A percentile compares a stretch with the other conserved stretches of the same genome.
Evolutionary conservation across 92 coral and sea anemone species (phyloP).

Genomic region (Muricea muricata): DNA sequence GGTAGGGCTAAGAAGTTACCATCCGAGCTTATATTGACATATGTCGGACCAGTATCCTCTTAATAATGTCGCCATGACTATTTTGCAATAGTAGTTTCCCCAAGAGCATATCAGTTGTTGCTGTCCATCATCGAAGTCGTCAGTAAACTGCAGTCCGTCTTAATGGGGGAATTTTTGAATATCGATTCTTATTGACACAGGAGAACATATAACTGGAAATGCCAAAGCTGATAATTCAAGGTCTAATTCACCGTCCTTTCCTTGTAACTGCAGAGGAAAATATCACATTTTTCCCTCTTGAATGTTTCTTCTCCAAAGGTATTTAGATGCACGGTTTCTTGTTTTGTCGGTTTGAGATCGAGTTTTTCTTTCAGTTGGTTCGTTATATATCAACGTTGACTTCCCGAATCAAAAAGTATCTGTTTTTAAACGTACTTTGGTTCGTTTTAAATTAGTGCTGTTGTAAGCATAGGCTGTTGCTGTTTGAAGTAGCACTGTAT

Average conservation of each 20-base stretch:
- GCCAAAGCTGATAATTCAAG: slow-evolving; percentile 44
- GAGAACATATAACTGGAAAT: slow-evolving; percentile 63
- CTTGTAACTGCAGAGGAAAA: slow-evolving; percentile 34
- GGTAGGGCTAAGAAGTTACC: slow-evolving; percentile 4
- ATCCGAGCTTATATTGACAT: not conserved
- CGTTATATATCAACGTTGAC: slow-evolving; percentile 62
- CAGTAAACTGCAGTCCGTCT: slow-evolving; percentile 11
- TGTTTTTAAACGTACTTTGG: slow-evolving; percentile 60
- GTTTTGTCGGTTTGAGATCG: slow-evolving; percentile 45
- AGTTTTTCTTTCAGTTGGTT: slow-evolving; percentile 50
- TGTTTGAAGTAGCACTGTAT: slow-evolving; percentile 58
- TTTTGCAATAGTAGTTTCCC: slow-evolving; percentile 17
- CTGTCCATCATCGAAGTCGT: not conserved
- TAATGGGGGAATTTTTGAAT: slow-evolving; percentile 1
- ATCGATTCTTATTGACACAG: slow-evolving; percentile 23
- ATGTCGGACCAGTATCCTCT: slow-evolving; percentile 18
- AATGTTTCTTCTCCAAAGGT: slow-evolving; percentile 60
- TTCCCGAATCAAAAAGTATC: slow-evolving; percentile 62
- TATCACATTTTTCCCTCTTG: slow-evolving; percentile 47
- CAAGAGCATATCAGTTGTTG: slow-evolving; percentile 3
- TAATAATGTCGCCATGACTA: slow-evolving; percentile 24
- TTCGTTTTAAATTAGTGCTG: slow-evolving; percentile 8
- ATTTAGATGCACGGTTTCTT: slow-evolving; percentile 59
- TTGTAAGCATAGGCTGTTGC: slow-evolving; percentile 56
- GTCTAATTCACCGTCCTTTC: slow-evolving; percentile 42